Evolutionary conservation across 2,888 invertebrate genomes (phyloP).

Genomic region (Pammene fasciana): DNA sequence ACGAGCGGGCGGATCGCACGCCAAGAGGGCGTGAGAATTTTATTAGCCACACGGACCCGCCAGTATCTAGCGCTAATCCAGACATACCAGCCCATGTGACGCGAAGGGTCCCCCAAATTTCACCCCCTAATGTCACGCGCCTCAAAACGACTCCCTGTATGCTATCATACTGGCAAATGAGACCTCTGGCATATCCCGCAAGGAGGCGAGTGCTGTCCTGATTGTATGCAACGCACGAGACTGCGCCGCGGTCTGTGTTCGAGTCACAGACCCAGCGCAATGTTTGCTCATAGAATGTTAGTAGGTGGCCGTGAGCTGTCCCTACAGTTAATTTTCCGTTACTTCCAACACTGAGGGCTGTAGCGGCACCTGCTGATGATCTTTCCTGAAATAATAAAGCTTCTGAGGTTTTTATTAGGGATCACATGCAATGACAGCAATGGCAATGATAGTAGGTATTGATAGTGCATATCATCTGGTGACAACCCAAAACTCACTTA

Average conservation of each 20-base stretch:
- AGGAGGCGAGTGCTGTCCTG: constrained; percentile 93
- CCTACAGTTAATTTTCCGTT: constrained; percentile 94
- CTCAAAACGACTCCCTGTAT: constrained; percentile 83
- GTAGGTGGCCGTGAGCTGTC: constrained; percentile 95
- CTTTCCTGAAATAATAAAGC: constrained; percentile 86
- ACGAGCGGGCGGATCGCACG: constrained; percentile 93
- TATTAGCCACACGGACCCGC: constrained; percentile 97
- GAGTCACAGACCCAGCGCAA: constrained; percentile 93
- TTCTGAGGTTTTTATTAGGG: background rate
- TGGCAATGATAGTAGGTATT: no score
- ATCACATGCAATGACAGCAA: background rate
- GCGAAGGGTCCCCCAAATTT: constrained; percentile 75
- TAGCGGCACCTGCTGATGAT: constrained; percentile 94
- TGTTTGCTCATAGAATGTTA: constrained; percentile 90
- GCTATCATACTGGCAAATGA: constrained; percentile 95
- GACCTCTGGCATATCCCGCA: constrained; percentile 89
- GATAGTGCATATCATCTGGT: no score
- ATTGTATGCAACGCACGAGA: constrained; percentile 93
- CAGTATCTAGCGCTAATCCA: constrained; percentile 89
- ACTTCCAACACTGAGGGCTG: constrained; percentile 88
- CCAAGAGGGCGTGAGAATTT: constrained; percentile 95
- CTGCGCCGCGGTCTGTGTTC: constrained; percentile 88
- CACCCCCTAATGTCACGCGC: constrained; percentile 76
- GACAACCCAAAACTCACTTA: no score
- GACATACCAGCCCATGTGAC: constrained; percentile 78